Conservation (phyloP, 2,113 vertebrate species). For the Excalfactoria chinensis region DNA sequence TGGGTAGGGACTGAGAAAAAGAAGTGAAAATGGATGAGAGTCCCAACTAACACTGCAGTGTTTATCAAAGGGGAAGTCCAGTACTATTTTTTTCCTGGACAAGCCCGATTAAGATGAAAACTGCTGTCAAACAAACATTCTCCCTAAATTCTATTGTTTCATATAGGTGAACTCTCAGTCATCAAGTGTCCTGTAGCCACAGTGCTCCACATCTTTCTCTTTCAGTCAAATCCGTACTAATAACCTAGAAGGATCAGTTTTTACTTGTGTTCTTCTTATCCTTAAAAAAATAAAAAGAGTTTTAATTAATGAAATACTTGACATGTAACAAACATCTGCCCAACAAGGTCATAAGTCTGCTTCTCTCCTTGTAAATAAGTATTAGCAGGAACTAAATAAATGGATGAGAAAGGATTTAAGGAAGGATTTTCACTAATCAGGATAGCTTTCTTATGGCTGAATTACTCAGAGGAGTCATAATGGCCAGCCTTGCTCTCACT, state of each 20-base stretch:
- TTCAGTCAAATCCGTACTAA: not conserved
- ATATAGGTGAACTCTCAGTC: not conserved
- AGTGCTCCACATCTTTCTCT: not conserved
- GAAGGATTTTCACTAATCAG: constrained; percentile 31
- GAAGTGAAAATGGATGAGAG: not conserved
- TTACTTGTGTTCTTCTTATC: not conserved
- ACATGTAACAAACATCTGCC: constrained; percentile 32
- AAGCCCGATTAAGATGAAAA: not conserved
- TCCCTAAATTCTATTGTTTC: not conserved
- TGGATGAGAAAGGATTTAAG: constrained; percentile 41
- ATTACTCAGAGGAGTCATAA: not conserved
- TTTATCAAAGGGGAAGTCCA: not conserved
- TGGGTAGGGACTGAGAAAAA: not conserved
- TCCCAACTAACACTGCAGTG: not conserved
- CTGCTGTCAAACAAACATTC: not conserved
- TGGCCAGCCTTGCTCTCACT: not conserved
- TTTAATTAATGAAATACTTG: constrained; percentile 60
- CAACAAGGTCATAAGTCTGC: not conserved
- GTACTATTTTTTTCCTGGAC: not conserved
- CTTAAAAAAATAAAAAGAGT: constrained; percentile 22
- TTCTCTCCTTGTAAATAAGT: constrained; percentile 33
- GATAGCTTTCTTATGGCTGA: not conserved
- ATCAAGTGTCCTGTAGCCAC: not conserved
- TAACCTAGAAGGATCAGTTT: not conserved
- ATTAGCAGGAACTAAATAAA: constrained; percentile 10